Evolutionary conservation across 2,113 vertebrate species (phyloP).

Genomic region (Spermophilus dauricus): DNA sequence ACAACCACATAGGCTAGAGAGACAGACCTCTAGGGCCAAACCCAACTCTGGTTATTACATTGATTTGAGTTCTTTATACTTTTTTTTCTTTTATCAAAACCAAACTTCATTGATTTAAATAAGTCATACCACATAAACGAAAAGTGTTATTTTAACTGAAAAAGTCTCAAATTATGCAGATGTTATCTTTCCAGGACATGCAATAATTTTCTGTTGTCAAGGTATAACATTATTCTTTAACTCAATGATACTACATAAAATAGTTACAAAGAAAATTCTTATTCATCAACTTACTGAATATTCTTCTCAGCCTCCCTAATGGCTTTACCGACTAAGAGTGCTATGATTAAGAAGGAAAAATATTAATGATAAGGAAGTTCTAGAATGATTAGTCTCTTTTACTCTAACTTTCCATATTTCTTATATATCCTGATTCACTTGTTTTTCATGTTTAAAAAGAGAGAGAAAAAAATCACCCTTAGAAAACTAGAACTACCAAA

Average conservation of each 20-base stretch:
- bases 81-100: background rate
- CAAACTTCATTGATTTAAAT: conserved; percentile 11
- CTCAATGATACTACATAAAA: background rate
- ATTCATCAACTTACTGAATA: background rate
- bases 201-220: conserved; percentile 8
- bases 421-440: conserved; percentile 41
- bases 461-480: background rate
- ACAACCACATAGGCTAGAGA: background rate
- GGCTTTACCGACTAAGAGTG: background rate
- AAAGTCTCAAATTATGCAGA: background rate
- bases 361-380: background rate
- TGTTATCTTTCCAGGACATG: conserved; percentile 36
- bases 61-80: background rate
- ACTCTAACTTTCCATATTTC: conserved; percentile 4
- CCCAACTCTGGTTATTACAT: background rate
- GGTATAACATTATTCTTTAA: conserved; percentile 5
- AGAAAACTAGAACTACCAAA: background rate
- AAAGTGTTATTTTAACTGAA: background rate
- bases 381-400: conserved; percentile 32
- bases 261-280: conserved; percentile 46
- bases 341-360: background rate
- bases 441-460: background rate
- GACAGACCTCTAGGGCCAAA: background rate
- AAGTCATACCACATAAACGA: background rate
- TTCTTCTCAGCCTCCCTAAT: background rate